These are phyloP conservation scores for Hypercompe scribonia DNA, from an alignment of 2,888 invertebrate species.

Conservation along the genomic window DNA sequence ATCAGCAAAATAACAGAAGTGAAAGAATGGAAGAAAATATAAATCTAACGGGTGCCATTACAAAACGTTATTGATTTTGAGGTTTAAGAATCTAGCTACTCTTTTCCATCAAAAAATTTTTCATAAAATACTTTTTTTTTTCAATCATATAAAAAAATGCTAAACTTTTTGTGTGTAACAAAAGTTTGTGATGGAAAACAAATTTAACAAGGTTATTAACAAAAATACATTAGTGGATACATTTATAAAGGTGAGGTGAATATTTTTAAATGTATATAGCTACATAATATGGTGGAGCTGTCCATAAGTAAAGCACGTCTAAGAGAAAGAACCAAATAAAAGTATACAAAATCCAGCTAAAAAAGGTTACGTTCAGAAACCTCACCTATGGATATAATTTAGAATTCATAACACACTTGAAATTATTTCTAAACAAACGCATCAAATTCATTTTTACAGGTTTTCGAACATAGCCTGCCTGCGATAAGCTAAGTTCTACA, in stretches of 20 bases:
- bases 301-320: constrained; percentile 43
- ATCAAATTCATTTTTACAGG: constrained; percentile 59
- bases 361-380: constrained; percentile 85
- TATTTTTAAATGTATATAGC: constrained; percentile 37
- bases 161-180: neutral
- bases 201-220: neutral
- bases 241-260: constrained; percentile 17
- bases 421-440: constrained; percentile 23
- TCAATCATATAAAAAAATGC: neutral
- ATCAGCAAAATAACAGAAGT: constrained; percentile 6
- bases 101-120: constrained; percentile 16
- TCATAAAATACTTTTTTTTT: neutral
- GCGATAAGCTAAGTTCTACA: constrained; percentile 75
- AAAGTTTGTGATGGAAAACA: constrained; percentile 21
- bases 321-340: constrained; percentile 45
- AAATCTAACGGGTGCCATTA: constrained; percentile 12
- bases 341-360: constrained; percentile 41
- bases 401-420: constrained; percentile 47
- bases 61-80: neutral
- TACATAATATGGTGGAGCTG: constrained; percentile 43
- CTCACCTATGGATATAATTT: constrained; percentile 64
- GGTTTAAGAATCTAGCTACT: neutral
- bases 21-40: constrained; percentile 11
- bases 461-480: constrained; percentile 85
- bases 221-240: constrained; percentile 7